These are phyloP conservation scores for Choloepus hoffmanni DNA, from an alignment of 2,113 vertebrate species.

Conservation along the genomic window DNA sequence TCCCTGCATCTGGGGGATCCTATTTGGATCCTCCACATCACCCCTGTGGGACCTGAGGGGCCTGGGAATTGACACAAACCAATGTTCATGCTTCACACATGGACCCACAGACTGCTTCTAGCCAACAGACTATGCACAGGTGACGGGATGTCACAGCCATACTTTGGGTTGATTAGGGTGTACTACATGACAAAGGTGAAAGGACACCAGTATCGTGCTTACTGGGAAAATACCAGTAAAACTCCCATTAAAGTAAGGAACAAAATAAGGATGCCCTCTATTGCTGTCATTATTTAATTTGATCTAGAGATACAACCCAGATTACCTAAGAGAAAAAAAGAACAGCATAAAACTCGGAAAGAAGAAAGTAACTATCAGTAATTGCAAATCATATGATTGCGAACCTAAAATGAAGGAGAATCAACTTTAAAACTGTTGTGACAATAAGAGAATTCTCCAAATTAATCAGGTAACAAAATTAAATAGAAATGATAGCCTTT, in stretches of 20 bases:
- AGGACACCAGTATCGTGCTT: not conserved
- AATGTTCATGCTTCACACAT: accelerated
- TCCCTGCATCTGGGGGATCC: not conserved
- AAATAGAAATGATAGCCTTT: not conserved
- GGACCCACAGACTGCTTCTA: no score
- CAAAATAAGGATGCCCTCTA: not conserved
- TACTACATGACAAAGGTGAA: not conserved
- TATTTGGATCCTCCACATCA: not conserved
- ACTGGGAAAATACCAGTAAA: not conserved
- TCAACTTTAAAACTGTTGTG: not conserved
- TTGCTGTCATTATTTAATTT: not conserved
- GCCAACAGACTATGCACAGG: no score
- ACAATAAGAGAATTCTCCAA: not conserved
- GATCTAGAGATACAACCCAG: not conserved
- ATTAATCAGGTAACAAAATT: not conserved
- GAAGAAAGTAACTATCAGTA: not conserved
- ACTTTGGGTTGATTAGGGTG: no score
- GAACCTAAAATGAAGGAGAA: not conserved
- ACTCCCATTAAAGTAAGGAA: not conserved
- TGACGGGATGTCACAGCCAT: no score
- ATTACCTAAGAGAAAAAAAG: not conserved
- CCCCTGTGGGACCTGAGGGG: no score
- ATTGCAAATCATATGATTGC: not conserved
- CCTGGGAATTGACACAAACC: not conserved
- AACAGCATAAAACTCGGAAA: not conserved